These are phyloP conservation scores for Zaprionus obscuricornis DNA, from an alignment of 2,888 invertebrate genomes.

Conservation along the genomic window DNA sequence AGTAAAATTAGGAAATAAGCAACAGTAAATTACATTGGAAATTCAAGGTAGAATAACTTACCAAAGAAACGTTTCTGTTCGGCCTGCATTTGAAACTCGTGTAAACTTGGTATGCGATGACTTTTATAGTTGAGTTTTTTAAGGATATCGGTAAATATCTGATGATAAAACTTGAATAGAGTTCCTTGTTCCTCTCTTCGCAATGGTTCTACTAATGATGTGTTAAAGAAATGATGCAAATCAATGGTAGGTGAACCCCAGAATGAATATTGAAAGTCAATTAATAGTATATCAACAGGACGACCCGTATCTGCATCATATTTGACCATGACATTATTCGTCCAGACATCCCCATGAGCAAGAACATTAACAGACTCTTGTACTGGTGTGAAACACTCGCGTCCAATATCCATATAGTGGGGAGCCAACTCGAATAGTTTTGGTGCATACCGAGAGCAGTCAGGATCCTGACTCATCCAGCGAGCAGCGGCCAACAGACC, in stretches of 20 bases:
- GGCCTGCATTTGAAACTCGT: constrained; percentile 72
- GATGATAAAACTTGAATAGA: constrained; percentile 79
- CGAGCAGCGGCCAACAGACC: constrained; percentile 75
- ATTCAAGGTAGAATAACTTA: constrained; percentile 22
- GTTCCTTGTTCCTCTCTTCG: constrained; percentile 73
- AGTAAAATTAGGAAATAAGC: not conserved
- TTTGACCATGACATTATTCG: constrained; percentile 82
- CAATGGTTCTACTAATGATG: constrained; percentile 79
- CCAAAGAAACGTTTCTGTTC: constrained; percentile 80
- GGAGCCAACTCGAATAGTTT: constrained; percentile 76
- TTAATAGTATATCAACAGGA: constrained; percentile 77
- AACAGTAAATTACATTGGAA: not conserved
- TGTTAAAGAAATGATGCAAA: constrained; percentile 81
- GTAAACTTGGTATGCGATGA: constrained; percentile 76
- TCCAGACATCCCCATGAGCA: constrained; percentile 82
- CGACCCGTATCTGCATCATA: constrained; percentile 66
- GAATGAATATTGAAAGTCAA: constrained; percentile 82
- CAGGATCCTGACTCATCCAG: constrained; percentile 65
- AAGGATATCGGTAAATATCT: constrained; percentile 67
- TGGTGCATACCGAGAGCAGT: constrained; percentile 62
- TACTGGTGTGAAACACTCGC: constrained; percentile 70
- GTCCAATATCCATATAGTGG: constrained; percentile 80
- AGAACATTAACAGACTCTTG: constrained; percentile 78
- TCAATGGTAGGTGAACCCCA: constrained; percentile 82
- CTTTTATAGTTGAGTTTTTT: constrained; percentile 65